These are phyloP conservation scores for Nesoenas mayeri DNA, from an alignment of 2,113 vertebrate genomes.

Conservation along the genomic window DNA sequence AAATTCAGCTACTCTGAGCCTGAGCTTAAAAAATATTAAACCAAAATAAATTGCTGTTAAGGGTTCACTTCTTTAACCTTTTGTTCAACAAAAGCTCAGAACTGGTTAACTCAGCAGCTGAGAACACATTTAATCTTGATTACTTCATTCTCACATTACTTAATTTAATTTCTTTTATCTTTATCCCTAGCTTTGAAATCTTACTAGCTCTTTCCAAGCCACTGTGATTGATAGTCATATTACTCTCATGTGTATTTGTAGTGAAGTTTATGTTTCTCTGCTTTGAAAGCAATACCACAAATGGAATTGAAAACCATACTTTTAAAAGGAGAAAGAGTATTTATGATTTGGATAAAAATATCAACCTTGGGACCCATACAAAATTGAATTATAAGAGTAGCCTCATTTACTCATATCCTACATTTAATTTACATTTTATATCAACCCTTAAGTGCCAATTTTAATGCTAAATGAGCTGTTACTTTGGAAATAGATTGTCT, in stretches of 20 bases:
- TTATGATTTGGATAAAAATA: constrained; percentile 45
- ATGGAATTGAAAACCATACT: constrained; percentile 42
- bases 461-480: constrained; percentile 60
- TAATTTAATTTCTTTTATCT: constrained; percentile 73
- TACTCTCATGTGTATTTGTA: constrained; percentile 63
- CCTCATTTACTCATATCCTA: constrained; percentile 29
- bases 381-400: background rate
- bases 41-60: constrained; percentile 35
- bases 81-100: constrained; percentile 29
- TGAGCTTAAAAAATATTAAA: constrained; percentile 28
- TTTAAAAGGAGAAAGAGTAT: constrained; percentile 9
- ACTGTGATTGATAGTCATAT: constrained; percentile 61
- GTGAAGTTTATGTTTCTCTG: constrained; percentile 59
- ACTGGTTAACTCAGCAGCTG: constrained; percentile 53
- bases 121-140: constrained; percentile 66
- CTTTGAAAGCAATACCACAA: constrained; percentile 63
- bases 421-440: constrained; percentile 66
- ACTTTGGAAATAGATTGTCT: constrained; percentile 56
- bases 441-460: constrained; percentile 50
- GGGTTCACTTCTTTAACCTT: constrained; percentile 37
- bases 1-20: constrained; percentile 15
- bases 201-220: constrained; percentile 48
- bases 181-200: constrained; percentile 58
- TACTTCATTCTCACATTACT: constrained; percentile 61
- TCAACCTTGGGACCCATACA: constrained; percentile 12